Conservation (phyloP, 2,113 vertebrate genomes). For the Bubalus kerabau region DNA sequence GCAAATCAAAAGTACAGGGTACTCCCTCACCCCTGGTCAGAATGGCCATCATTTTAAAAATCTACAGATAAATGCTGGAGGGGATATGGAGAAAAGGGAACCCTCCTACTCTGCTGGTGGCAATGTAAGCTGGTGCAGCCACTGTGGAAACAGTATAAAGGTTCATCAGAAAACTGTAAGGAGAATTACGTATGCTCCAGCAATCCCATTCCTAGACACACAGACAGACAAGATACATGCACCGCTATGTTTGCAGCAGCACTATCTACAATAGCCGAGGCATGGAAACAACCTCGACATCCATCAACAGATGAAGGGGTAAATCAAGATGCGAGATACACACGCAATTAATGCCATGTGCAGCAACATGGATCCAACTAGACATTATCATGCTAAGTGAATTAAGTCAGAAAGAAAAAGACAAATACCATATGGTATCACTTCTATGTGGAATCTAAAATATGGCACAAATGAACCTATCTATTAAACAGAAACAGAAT, state of each 20-base stretch:
- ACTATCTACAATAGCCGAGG: not conserved
- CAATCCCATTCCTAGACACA: not conserved
- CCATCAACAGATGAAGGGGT: not conserved
- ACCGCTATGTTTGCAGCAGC: not conserved
- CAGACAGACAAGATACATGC: not conserved
- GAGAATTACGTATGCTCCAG: not conserved
- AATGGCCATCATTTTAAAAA: not conserved
- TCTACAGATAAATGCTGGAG: not conserved
- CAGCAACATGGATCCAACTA: not conserved
- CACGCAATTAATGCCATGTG: not conserved
- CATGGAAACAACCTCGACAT: not conserved
- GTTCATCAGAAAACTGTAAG: not conserved
- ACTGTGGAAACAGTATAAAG: not conserved
- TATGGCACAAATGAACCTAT: not conserved
- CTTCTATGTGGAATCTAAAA: not conserved
- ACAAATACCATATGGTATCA: not conserved
- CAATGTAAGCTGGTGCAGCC: not conserved
- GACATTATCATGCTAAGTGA: not conserved
- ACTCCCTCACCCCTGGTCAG: not conserved
- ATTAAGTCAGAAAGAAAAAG: not conserved
- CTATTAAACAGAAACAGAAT: not conserved
- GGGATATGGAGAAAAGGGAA: not conserved
- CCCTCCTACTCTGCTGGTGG: not conserved
- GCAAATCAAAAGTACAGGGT: not conserved
- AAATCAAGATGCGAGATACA: not conserved